Conservation (phyloP, 2,797 vertebrate species). For the Poeciliopsis presidionis region DNA sequence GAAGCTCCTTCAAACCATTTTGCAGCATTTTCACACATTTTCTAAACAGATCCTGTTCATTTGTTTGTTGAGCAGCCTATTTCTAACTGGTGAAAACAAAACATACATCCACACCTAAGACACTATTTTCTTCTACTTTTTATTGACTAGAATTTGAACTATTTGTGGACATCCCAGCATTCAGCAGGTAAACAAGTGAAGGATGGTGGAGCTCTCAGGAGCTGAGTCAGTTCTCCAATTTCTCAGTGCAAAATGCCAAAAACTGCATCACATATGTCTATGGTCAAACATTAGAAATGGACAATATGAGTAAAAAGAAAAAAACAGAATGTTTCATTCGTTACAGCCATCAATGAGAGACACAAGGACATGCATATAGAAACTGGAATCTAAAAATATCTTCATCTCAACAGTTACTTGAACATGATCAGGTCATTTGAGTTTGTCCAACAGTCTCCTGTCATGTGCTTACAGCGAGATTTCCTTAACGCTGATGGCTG, state of each 20-base stretch:
- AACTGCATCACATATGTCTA: background rate
- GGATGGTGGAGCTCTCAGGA: background rate
- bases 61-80: background rate
- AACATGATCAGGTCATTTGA: constrained; percentile 54
- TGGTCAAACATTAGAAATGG: background rate
- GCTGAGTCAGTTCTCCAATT: background rate
- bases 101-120: background rate
- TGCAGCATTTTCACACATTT: background rate
- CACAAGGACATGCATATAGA: constrained; percentile 19
- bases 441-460: constrained; percentile 57
- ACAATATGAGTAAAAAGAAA: background rate
- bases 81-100: background rate
- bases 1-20: background rate
- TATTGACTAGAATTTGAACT: background rate
- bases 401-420: constrained; percentile 47
- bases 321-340: background rate
- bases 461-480: constrained; percentile 68
- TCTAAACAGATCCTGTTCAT: background rate
- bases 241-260: background rate
- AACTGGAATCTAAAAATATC: constrained; percentile 44
- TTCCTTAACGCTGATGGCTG: constrained; percentile 79
- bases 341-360: constrained; percentile 6
- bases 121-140: background rate
- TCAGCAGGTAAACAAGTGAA: background rate
- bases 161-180: background rate